phyloP scores from a whole-genome alignment of 1,140 invertebrate species.

The Dolichoris vasculosae region DNA sequence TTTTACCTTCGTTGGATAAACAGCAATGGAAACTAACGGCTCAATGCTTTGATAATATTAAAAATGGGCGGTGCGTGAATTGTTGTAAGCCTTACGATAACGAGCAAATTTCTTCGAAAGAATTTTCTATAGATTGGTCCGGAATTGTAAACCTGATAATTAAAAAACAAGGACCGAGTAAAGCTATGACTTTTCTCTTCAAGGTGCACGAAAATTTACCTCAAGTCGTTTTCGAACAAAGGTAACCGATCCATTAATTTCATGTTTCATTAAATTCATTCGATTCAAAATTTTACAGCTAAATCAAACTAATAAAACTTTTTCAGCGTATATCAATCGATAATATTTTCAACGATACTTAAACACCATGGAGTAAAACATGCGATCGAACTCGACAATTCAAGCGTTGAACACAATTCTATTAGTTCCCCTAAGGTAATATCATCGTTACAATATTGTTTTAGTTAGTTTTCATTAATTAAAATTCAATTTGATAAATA shows the following conservation, averaged over 20 bases:
- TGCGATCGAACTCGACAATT: conserved; percentile 63
- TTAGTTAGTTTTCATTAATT: neutral
- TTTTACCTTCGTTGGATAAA: conserved; percentile 60
- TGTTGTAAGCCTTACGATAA: conserved; percentile 58
- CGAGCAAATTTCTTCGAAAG: conserved; percentile 42
- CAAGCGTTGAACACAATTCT: conserved; percentile 60
- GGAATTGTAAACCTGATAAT: conserved; percentile 63
- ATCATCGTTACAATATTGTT: neutral
- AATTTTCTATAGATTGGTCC: conserved; percentile 65
- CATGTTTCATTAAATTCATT: no score
- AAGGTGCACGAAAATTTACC: conserved; percentile 62
- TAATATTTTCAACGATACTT: conserved; percentile 71
- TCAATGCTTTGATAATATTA: conserved; percentile 57
- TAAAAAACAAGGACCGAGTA: conserved; percentile 62
- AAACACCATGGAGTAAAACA: conserved; percentile 64
- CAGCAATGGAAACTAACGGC: conserved; percentile 62
- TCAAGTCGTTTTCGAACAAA: conserved; percentile 62
- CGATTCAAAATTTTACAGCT: no score
- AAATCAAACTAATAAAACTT: conserved; percentile 38
- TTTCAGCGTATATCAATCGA: conserved; percentile 69
- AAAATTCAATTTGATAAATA: neutral
- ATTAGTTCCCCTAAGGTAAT: conserved; percentile 68
- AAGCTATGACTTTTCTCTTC: conserved; percentile 62
- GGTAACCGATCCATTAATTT: no score
- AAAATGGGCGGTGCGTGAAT: conserved; percentile 63